phyloP scores from a whole-genome alignment of 2,113 vertebrate genomes.

The Serranochromis macrocephalus region DNA sequence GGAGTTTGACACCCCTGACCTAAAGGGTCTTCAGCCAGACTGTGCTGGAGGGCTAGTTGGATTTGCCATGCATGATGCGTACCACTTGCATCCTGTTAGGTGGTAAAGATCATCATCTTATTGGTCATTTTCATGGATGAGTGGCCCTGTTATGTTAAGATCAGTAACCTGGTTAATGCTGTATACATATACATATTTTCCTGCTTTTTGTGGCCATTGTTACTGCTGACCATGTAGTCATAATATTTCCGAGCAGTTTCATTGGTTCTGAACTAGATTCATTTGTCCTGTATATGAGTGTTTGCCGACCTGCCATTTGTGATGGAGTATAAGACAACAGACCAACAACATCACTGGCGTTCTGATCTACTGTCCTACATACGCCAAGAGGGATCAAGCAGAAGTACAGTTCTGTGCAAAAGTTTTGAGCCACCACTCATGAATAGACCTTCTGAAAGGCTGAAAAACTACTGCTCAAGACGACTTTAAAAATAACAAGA shows the following conservation, averaged over 20 bases:
- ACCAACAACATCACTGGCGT: neutral
- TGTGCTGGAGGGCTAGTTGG: neutral
- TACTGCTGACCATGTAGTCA: neutral
- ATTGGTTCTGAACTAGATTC: neutral
- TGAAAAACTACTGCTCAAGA: neutral
- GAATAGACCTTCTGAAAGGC: neutral
- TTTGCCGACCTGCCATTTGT: neutral
- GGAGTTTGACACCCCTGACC: neutral
- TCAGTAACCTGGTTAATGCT: neutral
- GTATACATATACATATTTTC: neutral
- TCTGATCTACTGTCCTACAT: neutral
- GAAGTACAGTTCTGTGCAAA: neutral
- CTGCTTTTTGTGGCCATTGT: neutral
- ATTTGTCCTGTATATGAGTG: neutral
- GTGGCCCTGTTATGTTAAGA: neutral
- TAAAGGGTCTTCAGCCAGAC: neutral
- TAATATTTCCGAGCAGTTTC: neutral
- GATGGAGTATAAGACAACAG: neutral
- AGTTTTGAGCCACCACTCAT: neutral
- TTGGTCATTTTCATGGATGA: neutral
- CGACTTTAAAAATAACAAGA: neutral
- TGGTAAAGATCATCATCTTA: neutral
- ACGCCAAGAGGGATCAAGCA: neutral
- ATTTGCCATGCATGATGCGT: neutral
- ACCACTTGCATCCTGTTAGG: neutral